These are phyloP conservation scores for Enteromius thamalakanensis DNA, from an alignment of 2,797 vertebrate species.

Conservation along the genomic window DNA sequence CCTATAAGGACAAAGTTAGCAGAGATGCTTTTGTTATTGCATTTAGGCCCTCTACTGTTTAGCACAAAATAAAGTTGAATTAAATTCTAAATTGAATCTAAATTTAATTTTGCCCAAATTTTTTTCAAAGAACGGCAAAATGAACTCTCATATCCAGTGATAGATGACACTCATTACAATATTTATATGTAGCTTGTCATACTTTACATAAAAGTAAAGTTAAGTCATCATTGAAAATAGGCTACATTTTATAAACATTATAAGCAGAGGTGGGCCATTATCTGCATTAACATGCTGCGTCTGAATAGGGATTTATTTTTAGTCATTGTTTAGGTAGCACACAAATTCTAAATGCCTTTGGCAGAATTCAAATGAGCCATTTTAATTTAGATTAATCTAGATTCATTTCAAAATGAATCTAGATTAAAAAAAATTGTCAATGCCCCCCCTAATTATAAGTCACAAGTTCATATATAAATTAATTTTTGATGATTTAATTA, in stretches of 20 bases:
- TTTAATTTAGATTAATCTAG: too few relatives aligned
- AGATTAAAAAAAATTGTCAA: too few relatives aligned
- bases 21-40: constrained; percentile 8
- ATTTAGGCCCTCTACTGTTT: constrained; percentile 13
- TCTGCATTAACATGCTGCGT: too few relatives aligned
- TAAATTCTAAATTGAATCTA: background rate
- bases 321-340: too few relatives aligned
- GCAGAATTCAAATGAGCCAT: too few relatives aligned
- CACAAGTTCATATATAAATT: background rate
- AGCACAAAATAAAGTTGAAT: background rate
- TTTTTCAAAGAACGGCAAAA: background rate
- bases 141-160: background rate
- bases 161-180: background rate
- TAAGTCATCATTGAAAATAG: background rate
- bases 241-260: background rate
- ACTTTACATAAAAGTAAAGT: background rate
- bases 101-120: background rate
- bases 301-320: too few relatives aligned
- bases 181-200: background rate
- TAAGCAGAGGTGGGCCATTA: too few relatives aligned
- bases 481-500: background rate
- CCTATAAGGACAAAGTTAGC: background rate
- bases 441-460: too few relatives aligned
- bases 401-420: too few relatives aligned
- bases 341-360: too few relatives aligned